phyloP scores from a whole-genome alignment of 2,888 invertebrate species.

The Trissonchulus sp. region DNA sequence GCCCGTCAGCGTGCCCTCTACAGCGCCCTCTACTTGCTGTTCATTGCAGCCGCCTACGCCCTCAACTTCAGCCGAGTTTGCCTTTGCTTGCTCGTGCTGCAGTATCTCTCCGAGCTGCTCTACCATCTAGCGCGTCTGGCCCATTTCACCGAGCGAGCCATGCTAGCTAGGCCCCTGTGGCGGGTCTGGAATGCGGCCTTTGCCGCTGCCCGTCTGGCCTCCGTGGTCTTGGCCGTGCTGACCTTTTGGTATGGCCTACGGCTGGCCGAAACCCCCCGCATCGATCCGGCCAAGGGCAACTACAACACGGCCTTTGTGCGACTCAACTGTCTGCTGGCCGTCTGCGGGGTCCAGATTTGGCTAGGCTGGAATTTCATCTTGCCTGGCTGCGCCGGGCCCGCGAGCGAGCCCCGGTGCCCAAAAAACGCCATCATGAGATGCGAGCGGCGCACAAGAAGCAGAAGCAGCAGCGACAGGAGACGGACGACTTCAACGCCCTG shows the following conservation, averaged over 20 bases:
- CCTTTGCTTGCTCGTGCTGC: conserved; percentile 75
- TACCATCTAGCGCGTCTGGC: conserved; percentile 78
- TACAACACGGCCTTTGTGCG: conserved; percentile 65
- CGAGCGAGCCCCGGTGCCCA: conserved; percentile 60
- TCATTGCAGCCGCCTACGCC: conserved; percentile 75
- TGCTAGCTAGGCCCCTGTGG: conserved; percentile 63
- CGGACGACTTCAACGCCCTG: too few relatives aligned
- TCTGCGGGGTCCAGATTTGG: conserved; percentile 73
- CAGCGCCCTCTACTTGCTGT: conserved; percentile 70
- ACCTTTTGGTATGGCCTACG: conserved; percentile 90
- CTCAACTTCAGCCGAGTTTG: conserved; percentile 87
- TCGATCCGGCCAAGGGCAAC: conserved; percentile 62
- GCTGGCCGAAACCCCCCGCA: conserved; percentile 56
- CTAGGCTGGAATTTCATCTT: conserved; percentile 81
- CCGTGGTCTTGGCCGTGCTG: conserved; percentile 80
- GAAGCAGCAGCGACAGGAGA: too few relatives aligned
- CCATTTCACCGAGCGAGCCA: conserved; percentile 78
- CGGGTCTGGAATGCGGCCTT: conserved; percentile 71
- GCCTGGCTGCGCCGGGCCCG: conserved; percentile 72
- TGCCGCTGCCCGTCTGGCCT: conserved; percentile 74
- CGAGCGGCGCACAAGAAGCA: too few relatives aligned
- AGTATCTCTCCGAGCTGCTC: conserved; percentile 80
- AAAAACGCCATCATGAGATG: too few relatives aligned
- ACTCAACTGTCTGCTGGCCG: conserved; percentile 67
- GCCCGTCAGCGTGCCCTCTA: conserved; percentile 62